Base-by-base conservation (phyloP, 2,888 invertebrate genomes). In the Nesidiocoris tenuis region DNA sequence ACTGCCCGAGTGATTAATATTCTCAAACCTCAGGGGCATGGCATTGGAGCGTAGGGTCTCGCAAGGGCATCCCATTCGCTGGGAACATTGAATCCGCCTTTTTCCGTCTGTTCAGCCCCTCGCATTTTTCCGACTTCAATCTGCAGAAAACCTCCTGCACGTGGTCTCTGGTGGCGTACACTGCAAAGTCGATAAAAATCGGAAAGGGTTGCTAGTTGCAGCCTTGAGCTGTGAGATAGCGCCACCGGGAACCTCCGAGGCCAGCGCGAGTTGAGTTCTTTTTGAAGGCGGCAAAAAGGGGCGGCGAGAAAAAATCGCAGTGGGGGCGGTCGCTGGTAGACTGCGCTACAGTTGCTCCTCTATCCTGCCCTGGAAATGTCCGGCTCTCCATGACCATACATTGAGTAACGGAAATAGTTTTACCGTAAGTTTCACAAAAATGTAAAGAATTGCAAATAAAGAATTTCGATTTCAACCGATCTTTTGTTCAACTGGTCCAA, bases 161-260 rank as follows among this genome's bases (percentile, higher is more conserved):
- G 70, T 22, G 68, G 68, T 59, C 70, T 70, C 70, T 70, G 21
- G 70, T 57, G 70, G 70, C 70, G 16, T 22, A n/a, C 24, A 24
- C 16, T 39, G 23, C n/a, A 17, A 16, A 70, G 61, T 25, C 59
- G 70, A 70, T 70, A 70, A 70, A 70, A 70, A 70, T 70, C n/a
- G 18, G 7, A 59, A 59, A 59, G 24, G 70, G 19, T 12, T 16
- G 1, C 18, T 22, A 25, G 70, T 70, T 70, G 23, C 22, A 1
- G 17, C 23, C 23, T 23, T 17, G 61, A 19, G 59, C 18, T 59
- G 16, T 23, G 2, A 70, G 70, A 70, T 70, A 24, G 70, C 70
- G 59, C 70, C 57, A 61, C 70, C 2, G 1, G 67, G 21, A 21
- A 21, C 55, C 18, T 54, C 0, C 16, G 56, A 68, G 56, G 39